These are phyloP conservation scores for Ictidomys tridecemlineatus DNA, from an alignment of 2,113 vertebrate species.

Conservation along the genomic window DNA sequence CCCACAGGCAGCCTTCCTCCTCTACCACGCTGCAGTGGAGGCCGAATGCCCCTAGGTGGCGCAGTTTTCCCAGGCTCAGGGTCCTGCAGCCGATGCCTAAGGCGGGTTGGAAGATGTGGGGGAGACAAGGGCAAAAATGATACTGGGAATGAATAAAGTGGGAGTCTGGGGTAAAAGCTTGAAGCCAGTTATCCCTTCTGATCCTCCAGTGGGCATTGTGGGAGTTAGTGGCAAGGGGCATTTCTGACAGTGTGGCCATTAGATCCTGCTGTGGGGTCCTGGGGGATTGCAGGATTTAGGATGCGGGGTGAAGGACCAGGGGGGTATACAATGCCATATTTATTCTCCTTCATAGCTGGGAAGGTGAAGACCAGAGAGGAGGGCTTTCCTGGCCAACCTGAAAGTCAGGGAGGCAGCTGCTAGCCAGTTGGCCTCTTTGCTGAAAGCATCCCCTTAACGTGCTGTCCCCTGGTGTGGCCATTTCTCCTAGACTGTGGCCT, in stretches of 20 bases:
- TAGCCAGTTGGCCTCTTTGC: neutral
- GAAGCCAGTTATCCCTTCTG: neutral
- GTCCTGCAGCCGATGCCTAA: neutral
- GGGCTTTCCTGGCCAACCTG: neutral
- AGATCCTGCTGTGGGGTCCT: neutral
- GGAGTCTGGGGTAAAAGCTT: neutral
- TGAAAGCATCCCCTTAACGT: neutral
- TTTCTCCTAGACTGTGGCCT: neutral
- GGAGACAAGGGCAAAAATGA: neutral
- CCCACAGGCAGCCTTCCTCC: neutral
- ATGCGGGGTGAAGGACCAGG: neutral
- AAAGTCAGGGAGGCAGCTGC: neutral
- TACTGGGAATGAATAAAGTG: neutral
- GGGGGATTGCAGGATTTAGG: neutral
- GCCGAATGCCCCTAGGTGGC: conserved; percentile 69
- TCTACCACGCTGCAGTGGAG: neutral
- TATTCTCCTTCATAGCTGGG: neutral
- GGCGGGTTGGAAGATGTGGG: neutral
- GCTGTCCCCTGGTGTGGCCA: neutral
- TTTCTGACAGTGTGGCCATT: neutral
- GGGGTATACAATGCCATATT: neutral
- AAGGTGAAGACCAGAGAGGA: neutral
- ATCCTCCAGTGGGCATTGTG: neutral
- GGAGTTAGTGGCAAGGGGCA: neutral
- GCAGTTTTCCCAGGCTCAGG: conserved; percentile 55